Evolutionary conservation across 2,888 invertebrate species (phyloP), one percentile per base, ranked within the genome.

Genomic region (Dyspetes luteomarginatus): DNA sequence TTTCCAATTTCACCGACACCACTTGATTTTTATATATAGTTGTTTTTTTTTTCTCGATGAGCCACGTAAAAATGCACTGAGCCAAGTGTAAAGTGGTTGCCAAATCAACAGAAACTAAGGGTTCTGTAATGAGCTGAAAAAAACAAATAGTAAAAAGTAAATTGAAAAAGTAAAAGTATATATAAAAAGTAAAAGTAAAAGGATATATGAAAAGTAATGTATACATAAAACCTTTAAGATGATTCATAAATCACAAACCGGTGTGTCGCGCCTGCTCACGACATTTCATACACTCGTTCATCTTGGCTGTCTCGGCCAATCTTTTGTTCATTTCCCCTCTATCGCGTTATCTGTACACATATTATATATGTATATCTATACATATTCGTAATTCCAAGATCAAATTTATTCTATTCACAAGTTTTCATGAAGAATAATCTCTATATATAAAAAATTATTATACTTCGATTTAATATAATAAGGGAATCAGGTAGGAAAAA

Each of bases 221-320:
- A 36, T 41, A 26, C 30, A 56, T 41, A 64, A 12, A 69, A 9
- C 50, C 45, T 48, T 45, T 52, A 68, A 72, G 67, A 76, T 36
- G 62, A 76, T 55, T 60, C 72, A 81, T 82, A 82, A 84, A 84
- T 84, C 82, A 84, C 48, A 65, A 81, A 79, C 82, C 77, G 50
- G 56, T 62, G 45, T 48, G 72, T 52, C 48, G 56, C 80, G 22
- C 62, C 62, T 79, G 80, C 79, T 65, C 60, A 30, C 72, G 81
- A 82, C 74, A 71, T 81, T 81, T 81, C 75, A 84, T 73, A 73
- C 58, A 78, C 75, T 75, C 81, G 74, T 79, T 56, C 73, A 75
- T 82, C 83, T 71, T 82, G 58, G 71, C 78, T 76, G 80, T 78
- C 83, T 73, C 50, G 43, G 50, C 17, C 78, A 74, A 72, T 50